Evolutionary conservation across 2,888 invertebrate species (phyloP), one percentile per base, ranked within the genome.

Genomic region (Sinhomidia bicolor): DNA sequence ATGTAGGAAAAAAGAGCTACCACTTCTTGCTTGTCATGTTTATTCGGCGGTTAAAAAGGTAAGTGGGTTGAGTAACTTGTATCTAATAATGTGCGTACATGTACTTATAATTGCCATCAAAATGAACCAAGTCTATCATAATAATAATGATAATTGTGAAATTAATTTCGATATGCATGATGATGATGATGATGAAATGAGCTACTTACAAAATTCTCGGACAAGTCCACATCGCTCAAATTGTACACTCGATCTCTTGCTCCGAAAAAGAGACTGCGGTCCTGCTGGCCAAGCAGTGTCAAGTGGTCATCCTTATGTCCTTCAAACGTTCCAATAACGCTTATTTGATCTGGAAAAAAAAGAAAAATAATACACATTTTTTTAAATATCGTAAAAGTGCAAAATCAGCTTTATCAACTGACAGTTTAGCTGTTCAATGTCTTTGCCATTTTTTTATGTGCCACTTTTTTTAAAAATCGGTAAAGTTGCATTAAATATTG

Each of bases 241-340:
- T 91, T 91, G 68, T 87, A 91, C 20, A 92, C 89, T 54, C 86
- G 54, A 54, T 91, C 91, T 80, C 91, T 85, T n/a, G 90, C 92
- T 57, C 92, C 92, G 41, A 92, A 84, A 81, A 91, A 90, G 32
- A 92, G 51, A 71, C 84, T 89, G 32, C 86, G 88, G 17, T 85
- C 57, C 57, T 88, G 91, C 81, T 85, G 89, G 60, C 89, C 81
- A 51, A 92, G 88, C n/a, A 92, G 65, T 29, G 90, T 91, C 51
- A 92, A 83, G 85, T 91, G 91, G 85, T 91, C 92, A 86, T 92
- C 90, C 23, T 91, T 82, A 87, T 91, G 91, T 83, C 91, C 91
- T 47, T 89, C 82, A 82, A 91, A 92, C 41, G 85, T 86, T 60
- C 92, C 91, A 54, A 91, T 47, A 12, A 90, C 82, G 51, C 83